These are phyloP conservation scores for Elachura formosa DNA, from an alignment of 2,113 vertebrate species.

Conservation along the genomic window DNA sequence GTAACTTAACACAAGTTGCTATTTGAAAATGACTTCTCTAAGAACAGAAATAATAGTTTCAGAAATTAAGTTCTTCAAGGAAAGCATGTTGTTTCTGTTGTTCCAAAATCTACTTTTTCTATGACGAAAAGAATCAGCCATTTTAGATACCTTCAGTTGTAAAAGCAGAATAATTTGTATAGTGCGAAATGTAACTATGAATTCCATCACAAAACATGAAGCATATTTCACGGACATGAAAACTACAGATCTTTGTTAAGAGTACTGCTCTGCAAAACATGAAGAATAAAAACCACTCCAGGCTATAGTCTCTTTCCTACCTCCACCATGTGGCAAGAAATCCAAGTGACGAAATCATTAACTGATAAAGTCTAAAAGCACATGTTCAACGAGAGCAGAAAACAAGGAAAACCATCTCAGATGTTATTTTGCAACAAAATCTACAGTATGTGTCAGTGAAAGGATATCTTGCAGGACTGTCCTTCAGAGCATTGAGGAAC, in stretches of 20 bases:
- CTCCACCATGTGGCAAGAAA: neutral
- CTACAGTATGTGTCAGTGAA: slow-evolving; percentile 59
- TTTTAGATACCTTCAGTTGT: neutral
- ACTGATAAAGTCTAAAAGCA: neutral
- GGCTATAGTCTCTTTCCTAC: neutral
- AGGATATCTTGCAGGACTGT: slow-evolving; percentile 99
- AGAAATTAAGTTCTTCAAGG: neutral
- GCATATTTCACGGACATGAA: neutral
- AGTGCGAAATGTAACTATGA: neutral
- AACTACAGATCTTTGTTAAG: neutral
- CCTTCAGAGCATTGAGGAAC: slow-evolving; percentile 92
- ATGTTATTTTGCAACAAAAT: neutral
- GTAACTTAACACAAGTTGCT: neutral
- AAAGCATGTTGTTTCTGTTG: neutral
- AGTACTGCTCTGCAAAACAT: neutral
- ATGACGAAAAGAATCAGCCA: neutral
- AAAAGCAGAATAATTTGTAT: neutral
- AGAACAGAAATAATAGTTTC: neutral
- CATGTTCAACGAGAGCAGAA: neutral
- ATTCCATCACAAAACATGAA: neutral
- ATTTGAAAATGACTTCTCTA: neutral
- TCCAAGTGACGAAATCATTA: neutral
- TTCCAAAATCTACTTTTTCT: neutral
- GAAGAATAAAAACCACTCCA: neutral
- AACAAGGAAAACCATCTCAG: neutral